A percentile compares a stretch with the other conserved stretches of the same genome.
These are phyloP conservation scores for Oedothorax gibbosus DNA, from an alignment of 1,140 invertebrate species.

Conservation along the genomic window DNA sequence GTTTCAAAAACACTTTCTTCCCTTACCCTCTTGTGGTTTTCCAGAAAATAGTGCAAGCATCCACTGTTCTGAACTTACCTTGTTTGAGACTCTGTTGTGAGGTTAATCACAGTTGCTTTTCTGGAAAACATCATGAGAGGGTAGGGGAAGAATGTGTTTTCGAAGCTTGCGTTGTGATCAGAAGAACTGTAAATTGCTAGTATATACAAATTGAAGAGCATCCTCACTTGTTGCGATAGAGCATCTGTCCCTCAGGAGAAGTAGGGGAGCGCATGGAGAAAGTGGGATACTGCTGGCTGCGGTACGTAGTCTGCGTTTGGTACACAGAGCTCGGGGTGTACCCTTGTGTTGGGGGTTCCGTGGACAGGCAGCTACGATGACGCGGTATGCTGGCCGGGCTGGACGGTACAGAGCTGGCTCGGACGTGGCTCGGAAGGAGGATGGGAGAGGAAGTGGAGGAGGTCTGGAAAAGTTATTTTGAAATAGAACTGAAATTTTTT, in stretches of 20 bases:
- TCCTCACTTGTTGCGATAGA: too few species aligned
- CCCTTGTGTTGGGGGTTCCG: constrained; percentile 57
- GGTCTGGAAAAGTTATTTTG: constrained; percentile 30
- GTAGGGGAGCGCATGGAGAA: constrained; percentile 41
- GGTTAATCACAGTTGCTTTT: too few species aligned
- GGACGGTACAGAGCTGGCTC: constrained; percentile 61
- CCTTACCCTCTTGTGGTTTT: too few species aligned
- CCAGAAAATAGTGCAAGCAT: too few species aligned
- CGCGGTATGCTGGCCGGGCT: constrained; percentile 39
- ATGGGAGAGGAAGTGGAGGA: constrained; percentile 42
- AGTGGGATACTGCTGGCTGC: constrained; percentile 68
- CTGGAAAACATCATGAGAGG: too few species aligned
- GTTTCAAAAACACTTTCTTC: too few species aligned
- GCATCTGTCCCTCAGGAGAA: neutral
- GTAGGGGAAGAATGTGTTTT: too few species aligned
- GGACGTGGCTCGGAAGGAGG: constrained; percentile 9
- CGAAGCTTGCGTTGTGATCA: too few species aligned
- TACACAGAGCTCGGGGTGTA: constrained; percentile 69
- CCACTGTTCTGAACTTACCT: too few species aligned
- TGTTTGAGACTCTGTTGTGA: too few species aligned
- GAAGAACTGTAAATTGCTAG: too few species aligned
- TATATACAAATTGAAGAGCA: too few species aligned
- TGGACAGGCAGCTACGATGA: constrained; percentile 7
- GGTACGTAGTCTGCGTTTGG: constrained; percentile 68
- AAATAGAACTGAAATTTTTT: neutral